A percentile compares a stretch with the other conserved stretches of the same genome.
Conservation (phyloP, 35 echinoderm and acorn worm genomes). For the Lytechinus pictus region DNA sequence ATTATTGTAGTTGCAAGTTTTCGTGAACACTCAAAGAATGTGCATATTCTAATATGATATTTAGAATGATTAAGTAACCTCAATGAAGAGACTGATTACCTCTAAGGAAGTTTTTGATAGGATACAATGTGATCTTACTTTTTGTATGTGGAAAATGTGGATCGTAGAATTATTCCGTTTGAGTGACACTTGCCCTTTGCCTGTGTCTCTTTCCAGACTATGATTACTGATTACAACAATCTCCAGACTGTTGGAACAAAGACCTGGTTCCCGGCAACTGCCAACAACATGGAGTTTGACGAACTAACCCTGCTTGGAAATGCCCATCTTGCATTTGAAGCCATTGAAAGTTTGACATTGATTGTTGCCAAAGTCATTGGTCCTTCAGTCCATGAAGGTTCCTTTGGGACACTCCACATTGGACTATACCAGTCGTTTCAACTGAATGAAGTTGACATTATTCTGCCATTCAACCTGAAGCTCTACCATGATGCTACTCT, state of each 20-base stretch:
- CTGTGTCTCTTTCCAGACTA: not conserved
- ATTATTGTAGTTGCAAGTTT: too few species aligned
- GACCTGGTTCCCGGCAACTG: constrained; percentile 56
- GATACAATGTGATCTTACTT: too few species aligned
- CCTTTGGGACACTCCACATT: constrained; percentile 70
- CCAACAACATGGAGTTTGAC: not conserved
- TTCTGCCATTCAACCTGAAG: constrained; percentile 60
- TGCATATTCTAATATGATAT: too few species aligned
- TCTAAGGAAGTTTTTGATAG: too few species aligned
- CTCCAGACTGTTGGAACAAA: constrained; percentile 19
- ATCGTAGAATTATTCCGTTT: too few species aligned
- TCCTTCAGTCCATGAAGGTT: constrained; percentile 2
- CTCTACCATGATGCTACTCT: constrained; percentile 63
- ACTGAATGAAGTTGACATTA: constrained; percentile 52
- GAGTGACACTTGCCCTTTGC: too few species aligned
- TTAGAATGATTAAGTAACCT: too few species aligned
- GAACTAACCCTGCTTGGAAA: constrained; percentile 62
- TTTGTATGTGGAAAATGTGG: too few species aligned
- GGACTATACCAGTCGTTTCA: constrained; percentile 61
- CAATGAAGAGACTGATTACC: too few species aligned
- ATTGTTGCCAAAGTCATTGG: constrained; percentile 62
- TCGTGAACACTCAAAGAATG: too few species aligned
- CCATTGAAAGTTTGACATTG: not conserved
- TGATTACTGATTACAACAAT: not conserved
- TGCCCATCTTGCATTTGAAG: constrained; percentile 83